These are phyloP conservation scores for Brachystomella parvula DNA, from an alignment of 1,140 invertebrate genomes.

Conservation along the genomic window DNA sequence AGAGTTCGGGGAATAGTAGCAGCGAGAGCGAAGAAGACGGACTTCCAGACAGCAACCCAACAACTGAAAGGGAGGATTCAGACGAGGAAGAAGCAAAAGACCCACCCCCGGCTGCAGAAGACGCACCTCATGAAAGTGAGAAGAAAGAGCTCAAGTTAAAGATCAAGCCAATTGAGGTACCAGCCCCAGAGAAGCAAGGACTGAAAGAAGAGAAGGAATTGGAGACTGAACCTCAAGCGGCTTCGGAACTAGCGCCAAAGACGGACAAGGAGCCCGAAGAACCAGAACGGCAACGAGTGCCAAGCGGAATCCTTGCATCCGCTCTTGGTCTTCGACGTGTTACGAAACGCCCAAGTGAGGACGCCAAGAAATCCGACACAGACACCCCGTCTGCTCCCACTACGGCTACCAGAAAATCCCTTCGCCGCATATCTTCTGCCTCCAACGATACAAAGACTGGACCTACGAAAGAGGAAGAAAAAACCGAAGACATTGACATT, in stretches of 20 bases:
- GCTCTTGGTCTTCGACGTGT: slow-evolving; percentile 10
- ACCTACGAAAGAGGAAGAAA: not conserved
- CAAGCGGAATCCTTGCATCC: slow-evolving; percentile 22
- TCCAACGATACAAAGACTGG: slow-evolving; percentile 11
- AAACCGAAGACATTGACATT: not conserved
- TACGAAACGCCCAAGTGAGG: not conserved
- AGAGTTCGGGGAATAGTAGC: too few species aligned
- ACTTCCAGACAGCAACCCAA: too few species aligned
- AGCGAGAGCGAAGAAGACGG: slow-evolving; percentile 18
- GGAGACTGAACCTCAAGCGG: slow-evolving; percentile 21
- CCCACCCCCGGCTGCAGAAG: slow-evolving; percentile 24
- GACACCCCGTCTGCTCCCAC: not conserved
- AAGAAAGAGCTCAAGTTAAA: not conserved
- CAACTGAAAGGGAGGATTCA: too few species aligned
- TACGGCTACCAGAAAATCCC: not conserved
- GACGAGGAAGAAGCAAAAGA: slow-evolving; percentile 23
- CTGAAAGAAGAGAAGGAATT: slow-evolving; percentile 36
- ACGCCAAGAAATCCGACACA: not conserved
- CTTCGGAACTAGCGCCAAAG: slow-evolving; percentile 15
- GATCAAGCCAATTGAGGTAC: not conserved
- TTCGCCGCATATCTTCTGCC: not conserved
- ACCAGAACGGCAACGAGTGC: slow-evolving; percentile 16
- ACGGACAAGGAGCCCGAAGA: slow-evolving; percentile 18
- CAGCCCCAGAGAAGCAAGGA: slow-evolving; percentile 36
- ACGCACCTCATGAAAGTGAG: slow-evolving; percentile 40